These are phyloP conservation scores for Heteropelma amictum DNA, from an alignment of 2,888 invertebrate species.

Conservation along the genomic window DNA sequence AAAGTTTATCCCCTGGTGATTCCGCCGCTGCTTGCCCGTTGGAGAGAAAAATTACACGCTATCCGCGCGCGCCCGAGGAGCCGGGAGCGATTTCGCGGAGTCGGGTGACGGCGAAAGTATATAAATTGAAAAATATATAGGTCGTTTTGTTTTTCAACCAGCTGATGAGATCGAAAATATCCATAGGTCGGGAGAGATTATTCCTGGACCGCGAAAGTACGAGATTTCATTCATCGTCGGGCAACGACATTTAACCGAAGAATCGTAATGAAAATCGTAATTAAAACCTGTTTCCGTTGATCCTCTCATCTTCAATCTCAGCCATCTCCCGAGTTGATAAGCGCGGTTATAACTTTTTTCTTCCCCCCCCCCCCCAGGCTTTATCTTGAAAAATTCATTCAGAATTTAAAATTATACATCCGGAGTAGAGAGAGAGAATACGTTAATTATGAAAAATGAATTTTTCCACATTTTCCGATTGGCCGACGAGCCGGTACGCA, in stretches of 20 bases:
- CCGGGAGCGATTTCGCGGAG: slow-evolving; percentile 54
- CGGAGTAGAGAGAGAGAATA: too few relatives aligned
- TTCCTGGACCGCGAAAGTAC: slow-evolving; percentile 16
- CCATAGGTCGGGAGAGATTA: slow-evolving; percentile 50
- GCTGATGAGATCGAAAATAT: slow-evolving; percentile 49
- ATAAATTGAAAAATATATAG: slow-evolving; percentile 30
- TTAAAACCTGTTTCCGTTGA: slow-evolving; percentile 31
- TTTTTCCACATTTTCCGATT: too few relatives aligned
- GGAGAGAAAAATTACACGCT: slow-evolving; percentile 55
- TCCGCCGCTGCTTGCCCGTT: slow-evolving; percentile 34
- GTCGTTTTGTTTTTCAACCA: slow-evolving; percentile 34
- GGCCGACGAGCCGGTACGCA: too few relatives aligned
- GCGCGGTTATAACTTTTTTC: not conserved
- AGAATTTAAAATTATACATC: too few relatives aligned
- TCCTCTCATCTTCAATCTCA: slow-evolving; percentile 15
- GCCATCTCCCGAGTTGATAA: not conserved
- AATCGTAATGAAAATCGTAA: slow-evolving; percentile 37
- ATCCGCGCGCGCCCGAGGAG: slow-evolving; percentile 40
- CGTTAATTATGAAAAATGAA: too few relatives aligned
- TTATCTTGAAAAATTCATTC: too few relatives aligned
- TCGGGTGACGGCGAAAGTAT: slow-evolving; percentile 1
- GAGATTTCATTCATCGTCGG: slow-evolving; percentile 2
- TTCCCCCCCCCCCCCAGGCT: too few relatives aligned
- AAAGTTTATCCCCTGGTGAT: slow-evolving; percentile 66
- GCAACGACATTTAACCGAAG: slow-evolving; percentile 21